A percentile compares a stretch with the other conserved stretches of the same genome.
Conservation (phyloP, 2,888 invertebrate genomes). For the Meghimatium bilineatum region DNA sequence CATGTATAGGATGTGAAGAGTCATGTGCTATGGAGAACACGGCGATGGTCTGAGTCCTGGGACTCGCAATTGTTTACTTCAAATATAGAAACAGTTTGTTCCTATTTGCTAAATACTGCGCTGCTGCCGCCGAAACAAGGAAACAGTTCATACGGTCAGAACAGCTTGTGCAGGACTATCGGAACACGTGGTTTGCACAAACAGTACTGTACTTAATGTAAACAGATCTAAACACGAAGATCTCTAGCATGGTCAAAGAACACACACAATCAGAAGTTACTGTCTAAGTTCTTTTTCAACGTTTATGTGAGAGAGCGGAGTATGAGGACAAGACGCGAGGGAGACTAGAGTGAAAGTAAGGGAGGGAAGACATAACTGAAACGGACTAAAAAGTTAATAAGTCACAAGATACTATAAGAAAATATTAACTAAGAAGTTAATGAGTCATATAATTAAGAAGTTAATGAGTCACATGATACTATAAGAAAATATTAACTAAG, state of each 20-base stretch:
- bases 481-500: too few relatives aligned
- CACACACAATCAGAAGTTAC: neutral
- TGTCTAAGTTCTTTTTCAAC: neutral
- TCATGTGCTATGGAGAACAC: neutral
- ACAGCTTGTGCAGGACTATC: neutral
- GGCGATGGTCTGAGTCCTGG: neutral
- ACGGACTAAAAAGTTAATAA: neutral
- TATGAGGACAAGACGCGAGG: too few relatives aligned
- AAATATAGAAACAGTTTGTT: conserved; percentile 1
- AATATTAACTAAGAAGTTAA: too few relatives aligned
- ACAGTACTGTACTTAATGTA: neutral
- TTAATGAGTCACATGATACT: too few relatives aligned
- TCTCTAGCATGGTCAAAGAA: neutral
- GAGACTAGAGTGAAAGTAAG: neutral
- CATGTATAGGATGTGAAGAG: neutral
- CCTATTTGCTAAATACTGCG: neutral
- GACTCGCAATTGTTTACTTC: neutral
- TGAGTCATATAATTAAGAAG: too few relatives aligned
- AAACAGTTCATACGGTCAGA: neutral
- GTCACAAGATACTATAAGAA: neutral
- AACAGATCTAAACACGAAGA: neutral
- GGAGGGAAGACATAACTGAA: neutral
- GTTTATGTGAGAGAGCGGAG: too few relatives aligned
- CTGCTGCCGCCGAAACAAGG: neutral
- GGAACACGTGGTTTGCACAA: neutral